A percentile compares a stretch with the other conserved stretches of the same genome.
phyloP scores from a whole-genome alignment of 2,113 vertebrate genomes.

The Rousettus leschenaultii region DNA sequence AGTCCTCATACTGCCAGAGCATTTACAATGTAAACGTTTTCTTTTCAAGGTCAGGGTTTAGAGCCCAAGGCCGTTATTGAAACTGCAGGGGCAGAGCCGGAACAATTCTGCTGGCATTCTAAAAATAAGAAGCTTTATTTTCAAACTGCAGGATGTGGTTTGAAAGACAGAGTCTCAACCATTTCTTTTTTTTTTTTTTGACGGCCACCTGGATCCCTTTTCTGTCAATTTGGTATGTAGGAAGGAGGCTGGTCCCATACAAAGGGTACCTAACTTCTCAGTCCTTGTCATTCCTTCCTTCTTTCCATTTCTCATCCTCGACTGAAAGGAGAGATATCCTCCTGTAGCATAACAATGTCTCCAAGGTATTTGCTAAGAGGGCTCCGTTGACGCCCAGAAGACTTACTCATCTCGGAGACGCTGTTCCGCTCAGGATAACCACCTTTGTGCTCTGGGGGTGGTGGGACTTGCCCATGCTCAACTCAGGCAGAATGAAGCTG shows the following conservation, averaged over 20 bases:
- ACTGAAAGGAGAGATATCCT: not conserved
- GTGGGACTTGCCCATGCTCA: not conserved
- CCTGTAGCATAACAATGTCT: not conserved
- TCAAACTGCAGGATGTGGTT: constrained; percentile 76
- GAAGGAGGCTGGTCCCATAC: not conserved
- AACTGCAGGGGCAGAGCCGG: constrained; percentile 77
- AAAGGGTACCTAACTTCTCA: not conserved
- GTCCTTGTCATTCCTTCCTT: not conserved
- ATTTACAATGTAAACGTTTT: constrained; percentile 80
- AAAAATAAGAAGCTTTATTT: constrained; percentile 81
- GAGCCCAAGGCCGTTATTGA: constrained; percentile 77
- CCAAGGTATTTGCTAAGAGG: not conserved
- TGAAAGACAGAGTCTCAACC: constrained; percentile 74
- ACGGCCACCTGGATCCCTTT: constrained; percentile 69
- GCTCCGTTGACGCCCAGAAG: not conserved
- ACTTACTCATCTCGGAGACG: not conserved
- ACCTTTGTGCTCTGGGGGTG: not conserved
- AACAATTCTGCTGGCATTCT: constrained; percentile 75
- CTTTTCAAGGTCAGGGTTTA: constrained; percentile 80
- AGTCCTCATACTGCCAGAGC: constrained; percentile 66
- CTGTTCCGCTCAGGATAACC: not conserved
- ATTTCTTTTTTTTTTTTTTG: constrained; percentile 54
- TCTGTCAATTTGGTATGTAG: constrained; percentile 27
- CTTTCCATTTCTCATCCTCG: not conserved
- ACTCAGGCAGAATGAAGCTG: not conserved